Conservation (phyloP, 2,888 invertebrate species). For the Physocephala rufipes region DNA sequence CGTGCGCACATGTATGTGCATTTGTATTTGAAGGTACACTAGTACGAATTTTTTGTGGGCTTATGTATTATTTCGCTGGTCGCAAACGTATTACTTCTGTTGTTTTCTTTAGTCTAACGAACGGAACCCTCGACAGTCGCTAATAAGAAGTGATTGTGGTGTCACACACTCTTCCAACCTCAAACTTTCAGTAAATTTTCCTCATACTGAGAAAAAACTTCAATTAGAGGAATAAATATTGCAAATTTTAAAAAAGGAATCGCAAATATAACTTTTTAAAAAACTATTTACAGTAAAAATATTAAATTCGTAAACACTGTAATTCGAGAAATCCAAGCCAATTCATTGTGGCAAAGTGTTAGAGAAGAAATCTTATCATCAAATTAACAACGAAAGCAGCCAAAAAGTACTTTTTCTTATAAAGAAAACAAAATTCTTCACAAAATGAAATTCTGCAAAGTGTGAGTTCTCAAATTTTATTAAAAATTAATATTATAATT, state of each 20-base stretch:
- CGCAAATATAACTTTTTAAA: background rate
- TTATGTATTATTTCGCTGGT: too few relatives aligned
- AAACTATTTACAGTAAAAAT: background rate
- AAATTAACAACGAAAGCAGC: slow-evolving; percentile 31
- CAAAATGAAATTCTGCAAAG: slow-evolving; percentile 61
- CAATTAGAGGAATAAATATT: slow-evolving; percentile 30
- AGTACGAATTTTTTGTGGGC: too few relatives aligned
- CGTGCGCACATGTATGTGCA: slow-evolving; percentile 2
- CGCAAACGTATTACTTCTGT: slow-evolving; percentile 36
- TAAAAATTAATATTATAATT: background rate
- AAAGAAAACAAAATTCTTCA: slow-evolving; percentile 27
- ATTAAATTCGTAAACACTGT: background rate
- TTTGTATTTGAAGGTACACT: background rate
- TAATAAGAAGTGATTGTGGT: slow-evolving; percentile 56
- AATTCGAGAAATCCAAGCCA: too few relatives aligned
- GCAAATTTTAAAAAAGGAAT: background rate
- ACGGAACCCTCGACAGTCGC: slow-evolving; percentile 51
- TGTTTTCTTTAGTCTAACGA: slow-evolving; percentile 51
- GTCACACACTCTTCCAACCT: slow-evolving; percentile 50
- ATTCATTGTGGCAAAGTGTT: background rate
- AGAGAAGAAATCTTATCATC: background rate
- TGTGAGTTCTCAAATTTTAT: slow-evolving; percentile 55
- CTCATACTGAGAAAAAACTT: slow-evolving; percentile 22
- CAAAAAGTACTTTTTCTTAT: slow-evolving; percentile 11
- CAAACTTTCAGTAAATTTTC: background rate